Evolutionary conservation across 2,888 invertebrate genomes (phyloP).

Genomic region (Pseudolycoriella hygida): DNA sequence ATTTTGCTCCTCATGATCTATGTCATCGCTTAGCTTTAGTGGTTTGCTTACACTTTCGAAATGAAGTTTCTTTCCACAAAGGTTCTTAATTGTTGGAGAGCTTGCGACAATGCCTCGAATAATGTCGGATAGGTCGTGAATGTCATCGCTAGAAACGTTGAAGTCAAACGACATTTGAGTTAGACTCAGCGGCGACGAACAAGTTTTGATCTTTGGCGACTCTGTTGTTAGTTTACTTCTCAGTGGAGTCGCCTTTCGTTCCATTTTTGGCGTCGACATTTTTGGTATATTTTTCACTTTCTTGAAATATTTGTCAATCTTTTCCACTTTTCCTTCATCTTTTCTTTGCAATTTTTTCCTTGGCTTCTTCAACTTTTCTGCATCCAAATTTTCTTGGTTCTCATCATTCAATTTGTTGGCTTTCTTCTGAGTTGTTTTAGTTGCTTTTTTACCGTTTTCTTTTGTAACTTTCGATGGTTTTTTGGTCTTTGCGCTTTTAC

Average conservation of each 20-base stretch:
- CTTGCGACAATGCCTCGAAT: conserved; percentile 31
- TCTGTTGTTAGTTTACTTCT: background rate
- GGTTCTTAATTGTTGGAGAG: conserved; percentile 14
- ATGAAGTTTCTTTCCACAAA: conserved; percentile 13
- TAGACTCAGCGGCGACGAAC: conserved; percentile 12
- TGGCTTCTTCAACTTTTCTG: conserved; percentile 2
- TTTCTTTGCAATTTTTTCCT: background rate
- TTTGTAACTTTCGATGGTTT: conserved; percentile 14
- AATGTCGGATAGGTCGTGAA: conserved; percentile 32
- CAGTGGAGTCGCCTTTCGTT: background rate
- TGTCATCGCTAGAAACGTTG: background rate
- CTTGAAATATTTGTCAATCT: background rate
- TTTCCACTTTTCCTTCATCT: background rate
- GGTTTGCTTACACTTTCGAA: background rate
- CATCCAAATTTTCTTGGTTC: too few relatives aligned
- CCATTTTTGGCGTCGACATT: background rate
- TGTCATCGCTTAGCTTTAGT: background rate
- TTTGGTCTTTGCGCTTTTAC: conserved; percentile 22
- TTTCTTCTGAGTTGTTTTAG: conserved; percentile 3
- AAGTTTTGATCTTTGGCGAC: conserved; percentile 5
- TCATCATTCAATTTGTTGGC: background rate
- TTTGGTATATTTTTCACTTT: background rate
- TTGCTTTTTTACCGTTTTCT: conserved; percentile 12
- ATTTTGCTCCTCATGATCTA: background rate
- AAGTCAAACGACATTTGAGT: conserved; percentile 11